Conservation (phyloP, 2,888 invertebrate genomes). For the Didymodactylos carnosus region DNA sequence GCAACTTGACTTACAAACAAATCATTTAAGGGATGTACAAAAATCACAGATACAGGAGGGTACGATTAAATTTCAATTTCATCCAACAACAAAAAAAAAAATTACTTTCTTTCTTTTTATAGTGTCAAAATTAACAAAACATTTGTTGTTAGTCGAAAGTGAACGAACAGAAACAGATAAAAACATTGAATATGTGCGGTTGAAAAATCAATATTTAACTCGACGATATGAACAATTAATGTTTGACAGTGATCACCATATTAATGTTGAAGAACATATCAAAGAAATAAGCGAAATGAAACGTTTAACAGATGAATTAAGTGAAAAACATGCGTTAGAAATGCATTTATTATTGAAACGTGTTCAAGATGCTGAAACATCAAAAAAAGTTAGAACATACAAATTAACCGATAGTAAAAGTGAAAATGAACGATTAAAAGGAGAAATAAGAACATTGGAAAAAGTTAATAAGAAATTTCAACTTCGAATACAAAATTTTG, state of each 20-base stretch:
- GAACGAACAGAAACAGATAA: slow-evolving; percentile 24
- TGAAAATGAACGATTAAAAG: not conserved
- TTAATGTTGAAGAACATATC: slow-evolving; percentile 25
- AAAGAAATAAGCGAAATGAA: slow-evolving; percentile 23
- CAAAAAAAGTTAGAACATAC: not conserved
- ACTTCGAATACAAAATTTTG: slow-evolving; percentile 23
- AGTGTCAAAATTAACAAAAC: slow-evolving; percentile 25
- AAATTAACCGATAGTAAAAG: not conserved
- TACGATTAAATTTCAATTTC: slow-evolving; percentile 14
- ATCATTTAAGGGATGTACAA: slow-evolving; percentile 26
- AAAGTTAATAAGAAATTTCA: slow-evolving; percentile 21
- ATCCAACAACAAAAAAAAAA: not conserved
- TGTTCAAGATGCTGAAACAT: not conserved
- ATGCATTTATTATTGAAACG: not conserved
- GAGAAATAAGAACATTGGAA: not conserved
- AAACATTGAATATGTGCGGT: slow-evolving; percentile 21
- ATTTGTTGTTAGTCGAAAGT: slow-evolving; percentile 20
- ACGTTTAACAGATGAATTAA: slow-evolving; percentile 18
- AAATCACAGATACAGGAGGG: slow-evolving; percentile 26
- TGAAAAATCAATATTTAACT: slow-evolving; percentile 21
- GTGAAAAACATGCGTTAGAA: not conserved
- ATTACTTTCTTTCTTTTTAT: slow-evolving; percentile 10
- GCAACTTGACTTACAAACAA: slow-evolving; percentile 28
- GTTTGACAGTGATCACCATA: slow-evolving; percentile 20
- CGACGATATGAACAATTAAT: slow-evolving; percentile 22